Conservation (phyloP, 2,113 vertebrate genomes). For the Chrysemys picta region DNA sequence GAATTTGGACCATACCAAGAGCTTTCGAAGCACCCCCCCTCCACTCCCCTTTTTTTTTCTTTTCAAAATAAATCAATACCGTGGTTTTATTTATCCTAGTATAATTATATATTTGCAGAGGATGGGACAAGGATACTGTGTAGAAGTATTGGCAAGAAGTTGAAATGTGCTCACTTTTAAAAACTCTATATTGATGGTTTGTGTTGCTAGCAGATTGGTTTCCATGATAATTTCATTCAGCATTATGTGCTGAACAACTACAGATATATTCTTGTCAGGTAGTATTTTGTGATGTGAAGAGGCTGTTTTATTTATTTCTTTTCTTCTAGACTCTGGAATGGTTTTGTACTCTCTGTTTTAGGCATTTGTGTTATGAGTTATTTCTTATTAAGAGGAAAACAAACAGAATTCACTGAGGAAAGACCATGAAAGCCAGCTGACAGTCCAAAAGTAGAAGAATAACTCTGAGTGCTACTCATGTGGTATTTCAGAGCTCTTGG, state of each 20-base stretch:
- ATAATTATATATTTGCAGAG: not conserved
- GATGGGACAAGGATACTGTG: not conserved
- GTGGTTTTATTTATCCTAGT: not conserved
- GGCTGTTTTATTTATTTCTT: not conserved
- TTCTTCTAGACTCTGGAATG: not conserved
- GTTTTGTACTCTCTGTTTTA: not conserved
- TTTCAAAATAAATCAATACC: not conserved
- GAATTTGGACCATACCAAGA: not conserved
- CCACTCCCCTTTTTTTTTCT: not conserved
- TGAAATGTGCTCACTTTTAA: not conserved
- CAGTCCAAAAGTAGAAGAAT: not conserved
- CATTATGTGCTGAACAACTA: not conserved
- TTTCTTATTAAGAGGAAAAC: slow-evolving; percentile 4
- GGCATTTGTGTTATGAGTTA: not conserved
- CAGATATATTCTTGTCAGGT: not conserved
- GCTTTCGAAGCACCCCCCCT: not conserved
- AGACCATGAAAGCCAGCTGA: not conserved
- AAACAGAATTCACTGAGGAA: not conserved
- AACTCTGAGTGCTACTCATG: not conserved
- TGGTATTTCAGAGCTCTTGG: not conserved
- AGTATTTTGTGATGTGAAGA: not conserved
- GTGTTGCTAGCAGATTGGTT: not conserved
- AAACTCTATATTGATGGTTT: not conserved
- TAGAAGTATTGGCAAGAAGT: not conserved
- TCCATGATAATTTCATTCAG: not conserved